Evolutionary conservation across 2,888 invertebrate genomes (phyloP).

Genomic region (Drosophila dives): DNA sequence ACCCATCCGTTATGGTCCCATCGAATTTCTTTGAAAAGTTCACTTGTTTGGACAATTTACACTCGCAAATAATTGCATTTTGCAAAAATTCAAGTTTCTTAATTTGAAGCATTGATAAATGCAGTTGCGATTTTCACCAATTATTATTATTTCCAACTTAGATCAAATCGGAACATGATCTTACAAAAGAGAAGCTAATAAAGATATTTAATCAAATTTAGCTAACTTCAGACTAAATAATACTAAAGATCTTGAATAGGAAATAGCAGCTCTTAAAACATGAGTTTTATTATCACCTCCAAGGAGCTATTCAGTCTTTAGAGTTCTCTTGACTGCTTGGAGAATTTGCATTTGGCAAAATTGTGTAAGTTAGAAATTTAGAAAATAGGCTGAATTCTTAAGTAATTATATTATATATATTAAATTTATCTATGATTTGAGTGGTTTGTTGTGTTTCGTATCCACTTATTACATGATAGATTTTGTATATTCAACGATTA

Average conservation of each 20-base stretch:
- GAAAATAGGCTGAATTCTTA: not conserved
- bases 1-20: not conserved
- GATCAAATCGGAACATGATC: not conserved
- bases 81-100: not conserved
- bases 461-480: slow-evolving; percentile 4
- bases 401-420: not conserved
- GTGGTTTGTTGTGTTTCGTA: not conserved
- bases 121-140: not conserved
- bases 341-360: not conserved
- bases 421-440: slow-evolving; percentile 16
- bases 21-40: not conserved
- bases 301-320: not conserved
- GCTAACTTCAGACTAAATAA: not conserved
- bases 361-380: too few relatives aligned
- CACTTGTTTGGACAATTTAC: not conserved
- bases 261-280: not conserved
- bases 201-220: not conserved
- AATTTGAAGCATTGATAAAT: not conserved
- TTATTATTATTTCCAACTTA: not conserved
- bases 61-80: not conserved
- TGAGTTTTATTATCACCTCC: not conserved
- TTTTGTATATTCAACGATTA: slow-evolving; percentile 14
- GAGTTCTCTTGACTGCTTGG: not conserved
- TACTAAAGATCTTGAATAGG: not conserved
- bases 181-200: not conserved